A percentile compares a stretch with the other conserved stretches of the same genome.
Conservation (phyloP, 2,797 vertebrate genomes). For the Mycteria americana region DNA sequence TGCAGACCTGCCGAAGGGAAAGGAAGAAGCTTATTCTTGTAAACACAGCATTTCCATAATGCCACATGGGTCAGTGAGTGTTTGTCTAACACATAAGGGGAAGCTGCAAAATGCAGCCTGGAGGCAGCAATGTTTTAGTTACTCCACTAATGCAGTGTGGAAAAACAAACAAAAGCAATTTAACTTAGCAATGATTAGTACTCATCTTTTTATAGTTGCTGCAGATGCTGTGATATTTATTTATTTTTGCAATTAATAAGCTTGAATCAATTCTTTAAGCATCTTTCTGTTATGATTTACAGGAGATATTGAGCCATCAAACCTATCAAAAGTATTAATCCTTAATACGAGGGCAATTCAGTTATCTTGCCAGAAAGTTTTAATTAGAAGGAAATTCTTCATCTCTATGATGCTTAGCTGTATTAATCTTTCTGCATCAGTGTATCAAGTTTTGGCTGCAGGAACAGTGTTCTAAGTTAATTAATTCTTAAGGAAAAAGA, state of each 20-base stretch:
- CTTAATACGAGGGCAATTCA: slow-evolving; percentile 57
- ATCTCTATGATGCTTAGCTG: not conserved
- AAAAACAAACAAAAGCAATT: not conserved
- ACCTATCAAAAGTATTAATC: slow-evolving; percentile 69
- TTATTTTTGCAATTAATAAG: slow-evolving; percentile 62
- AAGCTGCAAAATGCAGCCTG: not conserved
- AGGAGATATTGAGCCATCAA: slow-evolving; percentile 56
- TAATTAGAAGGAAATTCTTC: slow-evolving; percentile 66
- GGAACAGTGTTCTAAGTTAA: slow-evolving; percentile 34
- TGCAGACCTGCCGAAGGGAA: not conserved
- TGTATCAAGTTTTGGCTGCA: slow-evolving; percentile 28
- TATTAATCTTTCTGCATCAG: slow-evolving; percentile 36
- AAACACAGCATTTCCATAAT: not conserved
- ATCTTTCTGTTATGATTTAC: slow-evolving; percentile 58
- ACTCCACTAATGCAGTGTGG: not conserved
- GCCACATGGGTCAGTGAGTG: not conserved
- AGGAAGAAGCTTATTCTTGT: not conserved
- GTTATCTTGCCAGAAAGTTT: slow-evolving; percentile 69
- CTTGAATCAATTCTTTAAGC: slow-evolving; percentile 56
- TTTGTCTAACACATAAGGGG: not conserved
- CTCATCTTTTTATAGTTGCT: not conserved
- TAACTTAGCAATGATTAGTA: not conserved
- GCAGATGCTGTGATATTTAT: slow-evolving; percentile 18
- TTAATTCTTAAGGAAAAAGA: not conserved
- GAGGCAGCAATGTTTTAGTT: not conserved